Conservation (phyloP, 2,797 vertebrate species). For the Manis pentadactyla region DNA sequence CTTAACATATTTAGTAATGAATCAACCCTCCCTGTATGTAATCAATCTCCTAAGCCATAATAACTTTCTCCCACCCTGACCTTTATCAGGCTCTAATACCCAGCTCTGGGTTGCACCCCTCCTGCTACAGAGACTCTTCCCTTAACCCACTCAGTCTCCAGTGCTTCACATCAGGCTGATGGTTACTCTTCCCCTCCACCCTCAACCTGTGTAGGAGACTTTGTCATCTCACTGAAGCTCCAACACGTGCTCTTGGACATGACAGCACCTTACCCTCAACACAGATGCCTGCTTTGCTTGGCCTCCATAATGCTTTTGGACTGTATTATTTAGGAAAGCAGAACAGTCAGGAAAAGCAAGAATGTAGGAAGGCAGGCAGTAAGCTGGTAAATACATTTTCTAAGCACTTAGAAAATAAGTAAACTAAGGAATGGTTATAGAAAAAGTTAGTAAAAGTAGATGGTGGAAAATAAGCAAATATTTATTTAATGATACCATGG, state of each 20-base stretch:
- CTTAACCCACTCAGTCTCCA: background rate
- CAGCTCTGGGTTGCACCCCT: background rate
- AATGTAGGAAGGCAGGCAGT: background rate
- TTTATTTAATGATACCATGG: background rate
- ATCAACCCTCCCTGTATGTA: background rate
- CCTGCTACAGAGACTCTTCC: background rate
- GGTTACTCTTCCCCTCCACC: too few species aligned
- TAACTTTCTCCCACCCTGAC: background rate
- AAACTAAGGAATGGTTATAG: background rate
- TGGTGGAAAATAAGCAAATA: background rate
- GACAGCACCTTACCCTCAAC: background rate
- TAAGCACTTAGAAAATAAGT: background rate
- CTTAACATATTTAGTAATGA: background rate
- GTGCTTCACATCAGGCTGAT: background rate
- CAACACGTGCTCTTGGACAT: background rate
- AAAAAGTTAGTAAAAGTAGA: background rate
- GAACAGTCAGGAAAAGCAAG: background rate
- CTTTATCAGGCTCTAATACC: background rate
- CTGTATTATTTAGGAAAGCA: slow-evolving; percentile 18
- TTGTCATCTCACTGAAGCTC: background rate
- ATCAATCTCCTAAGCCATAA: background rate
- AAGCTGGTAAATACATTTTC: background rate
- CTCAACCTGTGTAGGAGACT: background rate
- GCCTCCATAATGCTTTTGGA: background rate
- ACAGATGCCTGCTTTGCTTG: background rate